phyloP scores from a whole-genome alignment of 2,797 vertebrate species.

The Myotis vivesi region DNA sequence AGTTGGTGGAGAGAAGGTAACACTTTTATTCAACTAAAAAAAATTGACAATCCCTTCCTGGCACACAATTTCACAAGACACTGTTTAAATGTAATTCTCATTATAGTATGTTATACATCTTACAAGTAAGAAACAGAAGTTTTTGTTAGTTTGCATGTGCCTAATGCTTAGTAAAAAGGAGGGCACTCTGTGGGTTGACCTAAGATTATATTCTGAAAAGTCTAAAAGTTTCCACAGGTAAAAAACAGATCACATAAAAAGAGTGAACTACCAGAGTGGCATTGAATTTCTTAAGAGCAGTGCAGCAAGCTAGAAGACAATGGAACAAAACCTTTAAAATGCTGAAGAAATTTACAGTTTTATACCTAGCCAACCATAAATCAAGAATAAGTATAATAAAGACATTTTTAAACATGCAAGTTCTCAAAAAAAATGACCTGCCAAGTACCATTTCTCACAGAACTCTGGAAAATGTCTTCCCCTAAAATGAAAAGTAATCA shows the following conservation, averaged over 20 bases:
- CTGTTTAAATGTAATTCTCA: background rate
- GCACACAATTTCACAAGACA: background rate
- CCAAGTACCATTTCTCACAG: constrained; percentile 25
- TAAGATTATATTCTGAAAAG: background rate
- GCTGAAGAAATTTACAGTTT: background rate
- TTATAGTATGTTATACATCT: background rate
- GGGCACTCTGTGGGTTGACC: background rate
- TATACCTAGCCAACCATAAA: background rate
- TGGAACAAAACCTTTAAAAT: background rate
- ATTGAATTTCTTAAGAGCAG: background rate
- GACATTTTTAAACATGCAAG: background rate
- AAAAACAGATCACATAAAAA: background rate
- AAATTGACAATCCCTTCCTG: background rate
- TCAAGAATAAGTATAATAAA: background rate
- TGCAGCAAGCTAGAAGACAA: background rate
- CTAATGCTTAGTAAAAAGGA: background rate
- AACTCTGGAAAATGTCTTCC: constrained; percentile 49
- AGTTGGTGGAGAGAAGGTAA: background rate
- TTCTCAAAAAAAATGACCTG: constrained; percentile 32
- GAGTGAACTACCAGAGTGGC: background rate
- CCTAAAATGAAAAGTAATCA: background rate
- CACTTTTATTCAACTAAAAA: background rate
- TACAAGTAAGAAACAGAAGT: background rate
- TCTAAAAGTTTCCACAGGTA: background rate
- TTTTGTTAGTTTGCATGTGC: background rate